Conservation (phyloP, 1,140 invertebrate species). For the Bombus cullumanus region DNA sequence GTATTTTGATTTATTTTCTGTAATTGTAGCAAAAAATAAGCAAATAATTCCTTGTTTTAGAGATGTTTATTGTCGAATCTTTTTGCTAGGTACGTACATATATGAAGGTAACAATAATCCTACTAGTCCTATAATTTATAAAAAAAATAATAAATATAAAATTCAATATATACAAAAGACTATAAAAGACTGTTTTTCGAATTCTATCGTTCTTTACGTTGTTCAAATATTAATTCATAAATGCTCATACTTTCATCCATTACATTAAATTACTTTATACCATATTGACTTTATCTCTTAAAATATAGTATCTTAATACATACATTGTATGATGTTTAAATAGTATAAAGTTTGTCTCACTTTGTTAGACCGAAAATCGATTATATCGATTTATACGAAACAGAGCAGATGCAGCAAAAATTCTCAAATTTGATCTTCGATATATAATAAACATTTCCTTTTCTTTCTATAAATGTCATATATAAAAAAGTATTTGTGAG, state of each 20-base stretch:
- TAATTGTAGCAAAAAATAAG: not conserved
- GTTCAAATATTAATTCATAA: not conserved
- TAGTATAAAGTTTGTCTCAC: no score
- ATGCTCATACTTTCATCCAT: not conserved
- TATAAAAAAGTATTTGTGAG: conserved; percentile 21
- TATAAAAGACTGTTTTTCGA: not conserved
- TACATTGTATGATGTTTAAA: not conserved
- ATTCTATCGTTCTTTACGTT: no score
- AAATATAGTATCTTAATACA: conserved; percentile 9
- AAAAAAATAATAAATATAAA: conserved; percentile 72
- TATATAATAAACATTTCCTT: not conserved
- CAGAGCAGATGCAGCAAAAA: no score
- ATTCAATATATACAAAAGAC: conserved; percentile 68
- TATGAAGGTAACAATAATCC: conserved; percentile 48
- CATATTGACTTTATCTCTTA: not conserved
- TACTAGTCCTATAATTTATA: conserved; percentile 44
- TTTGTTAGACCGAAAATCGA: not conserved
- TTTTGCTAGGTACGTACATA: conserved; percentile 53
- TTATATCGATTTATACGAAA: not conserved
- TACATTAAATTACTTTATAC: not conserved
- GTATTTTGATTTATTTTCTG: not conserved
- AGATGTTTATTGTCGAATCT: conserved; percentile 56
- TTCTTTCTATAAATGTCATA: not conserved
- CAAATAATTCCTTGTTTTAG: not conserved
- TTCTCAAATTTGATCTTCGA: not conserved